phyloP scores from a whole-genome alignment of 2,888 invertebrate genomes.

The Atrina japonica region DNA sequence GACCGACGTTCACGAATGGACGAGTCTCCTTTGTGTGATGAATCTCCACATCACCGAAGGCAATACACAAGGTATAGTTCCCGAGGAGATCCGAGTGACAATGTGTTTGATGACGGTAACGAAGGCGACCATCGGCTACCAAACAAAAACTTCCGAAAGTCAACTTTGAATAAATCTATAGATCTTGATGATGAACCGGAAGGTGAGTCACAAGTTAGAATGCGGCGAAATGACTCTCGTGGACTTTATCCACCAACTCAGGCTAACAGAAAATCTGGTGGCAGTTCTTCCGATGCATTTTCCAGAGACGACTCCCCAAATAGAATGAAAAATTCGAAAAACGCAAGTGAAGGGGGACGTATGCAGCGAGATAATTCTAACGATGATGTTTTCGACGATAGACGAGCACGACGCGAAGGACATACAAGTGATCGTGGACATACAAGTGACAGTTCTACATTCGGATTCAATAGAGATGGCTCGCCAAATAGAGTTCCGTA shows the following conservation, averaged over 20 bases:
- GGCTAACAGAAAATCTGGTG: conserved; percentile 38
- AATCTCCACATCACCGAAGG: conserved; percentile 53
- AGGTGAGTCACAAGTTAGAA: conserved; percentile 13
- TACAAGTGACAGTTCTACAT: conserved; percentile 64
- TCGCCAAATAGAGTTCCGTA: conserved; percentile 67
- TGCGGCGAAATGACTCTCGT: conserved; percentile 42
- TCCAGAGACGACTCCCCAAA: conserved; percentile 70
- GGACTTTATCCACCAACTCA: conserved; percentile 39
- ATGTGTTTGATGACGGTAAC: conserved; percentile 64
- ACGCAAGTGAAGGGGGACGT: conserved; percentile 50
- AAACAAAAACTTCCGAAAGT: conserved; percentile 89
- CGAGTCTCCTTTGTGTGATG: conserved; percentile 27
- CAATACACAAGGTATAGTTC: conserved; percentile 46
- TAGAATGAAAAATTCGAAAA: conserved; percentile 46
- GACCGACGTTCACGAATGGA: conserved; percentile 20
- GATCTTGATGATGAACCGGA: conserved; percentile 67
- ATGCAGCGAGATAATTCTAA: conserved; percentile 61
- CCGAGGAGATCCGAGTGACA: conserved; percentile 64
- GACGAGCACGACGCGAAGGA: conserved; percentile 54
- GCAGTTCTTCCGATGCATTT: conserved; percentile 68
- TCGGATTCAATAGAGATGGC: conserved; percentile 69
- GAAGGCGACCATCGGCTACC: conserved; percentile 61
- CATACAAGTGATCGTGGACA: conserved; percentile 53
- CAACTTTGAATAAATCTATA: conserved; percentile 86
- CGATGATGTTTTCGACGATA: conserved; percentile 69